These are phyloP conservation scores for Sapayoa aenigma DNA, from an alignment of 2,113 vertebrate genomes.

Conservation along the genomic window DNA sequence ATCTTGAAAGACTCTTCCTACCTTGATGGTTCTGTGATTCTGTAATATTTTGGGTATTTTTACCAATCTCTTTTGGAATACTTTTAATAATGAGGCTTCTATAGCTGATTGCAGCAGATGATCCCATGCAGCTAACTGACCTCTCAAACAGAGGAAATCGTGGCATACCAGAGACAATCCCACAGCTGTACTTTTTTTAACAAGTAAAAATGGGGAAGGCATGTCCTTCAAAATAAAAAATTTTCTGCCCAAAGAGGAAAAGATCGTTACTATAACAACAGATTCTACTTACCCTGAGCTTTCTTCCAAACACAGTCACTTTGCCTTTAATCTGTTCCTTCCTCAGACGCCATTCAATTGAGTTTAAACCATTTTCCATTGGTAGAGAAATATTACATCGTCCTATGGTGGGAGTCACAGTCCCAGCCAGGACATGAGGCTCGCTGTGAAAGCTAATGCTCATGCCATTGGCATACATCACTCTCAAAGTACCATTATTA, in stretches of 20 bases:
- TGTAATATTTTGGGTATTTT: neutral
- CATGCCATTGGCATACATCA: conserved; percentile 99
- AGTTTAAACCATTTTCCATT: conserved; percentile 96
- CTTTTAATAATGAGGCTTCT: neutral
- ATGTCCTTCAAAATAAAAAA: neutral
- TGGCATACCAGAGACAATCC: neutral
- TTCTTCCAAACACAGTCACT: conserved; percentile 96
- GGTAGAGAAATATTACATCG: conserved; percentile 97
- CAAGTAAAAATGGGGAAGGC: neutral
- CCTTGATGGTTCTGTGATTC: neutral
- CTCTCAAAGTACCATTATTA: conserved; percentile 94
- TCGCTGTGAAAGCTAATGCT: conserved; percentile 98
- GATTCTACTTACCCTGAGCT: conserved; percentile 87
- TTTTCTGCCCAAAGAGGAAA: neutral
- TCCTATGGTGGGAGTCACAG: conserved; percentile 94
- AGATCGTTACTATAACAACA: neutral
- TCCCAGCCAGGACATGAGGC: conserved; percentile 95
- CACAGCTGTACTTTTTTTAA: neutral
- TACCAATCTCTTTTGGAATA: neutral
- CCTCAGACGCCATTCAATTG: conserved; percentile 97
- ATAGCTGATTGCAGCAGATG: neutral
- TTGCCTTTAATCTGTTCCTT: conserved; percentile 98
- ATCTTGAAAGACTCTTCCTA: neutral
- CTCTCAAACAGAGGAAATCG: neutral
- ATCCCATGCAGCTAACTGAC: neutral